Evolutionary conservation across 2,797 vertebrate species (phyloP).

Genomic region (Acomys russatus): DNA sequence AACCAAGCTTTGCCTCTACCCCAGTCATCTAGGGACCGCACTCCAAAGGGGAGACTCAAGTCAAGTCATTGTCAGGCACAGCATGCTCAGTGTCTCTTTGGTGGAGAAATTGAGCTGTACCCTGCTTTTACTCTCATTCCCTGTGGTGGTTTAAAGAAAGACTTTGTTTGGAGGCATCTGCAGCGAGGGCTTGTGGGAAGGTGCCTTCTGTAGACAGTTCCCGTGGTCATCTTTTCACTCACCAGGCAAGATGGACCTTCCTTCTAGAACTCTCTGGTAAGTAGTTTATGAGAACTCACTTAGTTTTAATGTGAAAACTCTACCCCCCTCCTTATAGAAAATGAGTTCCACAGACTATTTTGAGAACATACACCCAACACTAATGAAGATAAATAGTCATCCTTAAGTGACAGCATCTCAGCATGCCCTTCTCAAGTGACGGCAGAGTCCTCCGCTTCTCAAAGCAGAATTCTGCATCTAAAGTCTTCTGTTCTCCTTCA

Average conservation of each 20-base stretch:
- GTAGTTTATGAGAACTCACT: background rate
- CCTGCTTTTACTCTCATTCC: background rate
- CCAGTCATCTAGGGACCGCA: background rate
- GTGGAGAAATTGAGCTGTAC: background rate
- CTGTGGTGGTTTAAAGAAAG: background rate
- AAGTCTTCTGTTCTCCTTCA: background rate
- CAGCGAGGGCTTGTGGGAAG: background rate
- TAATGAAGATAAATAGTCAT: background rate
- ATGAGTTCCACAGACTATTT: background rate
- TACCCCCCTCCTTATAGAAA: background rate
- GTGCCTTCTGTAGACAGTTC: background rate
- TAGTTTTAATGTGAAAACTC: background rate
- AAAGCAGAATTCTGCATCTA: background rate
- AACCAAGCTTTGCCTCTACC: background rate
- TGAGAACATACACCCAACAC: background rate
- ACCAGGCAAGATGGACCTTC: background rate
- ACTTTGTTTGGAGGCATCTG: background rate
- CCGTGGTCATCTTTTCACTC: background rate
- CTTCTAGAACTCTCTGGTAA: conserved; percentile 12
- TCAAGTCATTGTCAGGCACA: background rate
- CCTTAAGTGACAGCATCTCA: conserved; percentile 2
- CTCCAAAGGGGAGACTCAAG: background rate
- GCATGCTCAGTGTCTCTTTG: background rate
- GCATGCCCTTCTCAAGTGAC: background rate
- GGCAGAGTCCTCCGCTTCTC: background rate